Evolutionary conservation across 2,888 invertebrate genomes (phyloP), one percentile per base, ranked within the genome.

Genomic region (Rotaria sp.): DNA sequence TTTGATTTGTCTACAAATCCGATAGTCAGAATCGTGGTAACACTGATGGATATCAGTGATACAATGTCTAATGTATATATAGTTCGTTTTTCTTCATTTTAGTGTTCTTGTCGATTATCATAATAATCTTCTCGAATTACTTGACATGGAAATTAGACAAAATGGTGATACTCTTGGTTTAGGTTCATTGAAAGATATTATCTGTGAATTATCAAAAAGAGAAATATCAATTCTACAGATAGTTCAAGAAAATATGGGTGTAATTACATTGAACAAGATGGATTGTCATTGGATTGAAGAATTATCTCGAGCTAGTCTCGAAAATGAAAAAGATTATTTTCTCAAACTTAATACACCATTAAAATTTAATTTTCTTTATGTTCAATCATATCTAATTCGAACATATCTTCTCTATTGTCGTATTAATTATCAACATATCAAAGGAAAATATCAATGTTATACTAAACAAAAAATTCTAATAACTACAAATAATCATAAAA

Each of bases 321-420:
- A 41, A 80, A 38, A 41, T 80, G 80, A 80, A 2, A 80, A 80
- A 24, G 80, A 80, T 7, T 80, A 80, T n/a, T 80, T 80, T 80
- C 21, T 45, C 1, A 41, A 80, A 26, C 18, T 10, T 10, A 41
- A 80, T 45, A 80, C 80, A n/a, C 24, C 26, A 80, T 24, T 80
- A n/a, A 45, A 80, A 24, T 80, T 80, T 80, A 41, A 45, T 80
- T 80, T 80, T 45, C 45, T 80, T 13, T 80, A 80, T 45, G 24
- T 80, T 24, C 80, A 80, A 80, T 80, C 80, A 4, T 80, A 80
- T 75, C 26, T 75, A 21, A 75, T 75, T 75, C 75, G 75, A 75
- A 75, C 41, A 11, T 75, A 75, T 80, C 41, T 80, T 26, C 80
- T 80, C 7, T 80, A 24, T 26, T 80, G 45, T 35, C 80, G 10